These are phyloP conservation scores for Plebejus argus DNA, from an alignment of 2,888 invertebrate genomes.

Conservation along the genomic window DNA sequence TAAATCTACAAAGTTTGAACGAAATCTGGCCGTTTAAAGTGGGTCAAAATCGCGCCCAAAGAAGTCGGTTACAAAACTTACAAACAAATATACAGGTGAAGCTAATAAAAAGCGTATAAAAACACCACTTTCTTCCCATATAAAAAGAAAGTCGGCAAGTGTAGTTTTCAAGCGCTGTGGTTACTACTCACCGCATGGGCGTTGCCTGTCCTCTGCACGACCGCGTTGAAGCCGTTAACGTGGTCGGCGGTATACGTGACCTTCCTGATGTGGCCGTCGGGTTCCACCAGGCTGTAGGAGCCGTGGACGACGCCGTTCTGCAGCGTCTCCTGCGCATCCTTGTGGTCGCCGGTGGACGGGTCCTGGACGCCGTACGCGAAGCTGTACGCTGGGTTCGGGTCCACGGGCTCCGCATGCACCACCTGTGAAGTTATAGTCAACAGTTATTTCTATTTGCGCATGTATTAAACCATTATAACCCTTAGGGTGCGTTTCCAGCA, in stretches of 20 bases:
- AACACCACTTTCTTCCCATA: too few species aligned
- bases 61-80: too few species aligned
- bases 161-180: background rate
- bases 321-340: constrained; percentile 73
- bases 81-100: too few species aligned
- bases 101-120: too few species aligned
- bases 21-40: too few species aligned
- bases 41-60: too few species aligned
- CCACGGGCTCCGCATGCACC: constrained; percentile 71
- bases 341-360: constrained; percentile 76
- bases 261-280: constrained; percentile 73
- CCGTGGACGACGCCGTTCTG: constrained; percentile 79
- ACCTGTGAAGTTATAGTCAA: constrained; percentile 47
- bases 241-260: constrained; percentile 80
- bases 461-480: too few species aligned
- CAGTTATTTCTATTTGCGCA: too few species aligned
- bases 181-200: constrained; percentile 61
- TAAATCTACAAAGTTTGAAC: too few species aligned
- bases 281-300: constrained; percentile 77
- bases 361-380: constrained; percentile 77
- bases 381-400: constrained; percentile 77
- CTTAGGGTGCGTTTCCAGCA: too few species aligned
- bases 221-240: constrained; percentile 77
- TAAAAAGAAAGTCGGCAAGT: too few species aligned
- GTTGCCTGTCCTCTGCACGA: constrained; percentile 73